A percentile compares a stretch with the other conserved stretches of the same genome.
Conservation (phyloP, 2,888 invertebrate genomes). For the Oxystoma pomonae region DNA sequence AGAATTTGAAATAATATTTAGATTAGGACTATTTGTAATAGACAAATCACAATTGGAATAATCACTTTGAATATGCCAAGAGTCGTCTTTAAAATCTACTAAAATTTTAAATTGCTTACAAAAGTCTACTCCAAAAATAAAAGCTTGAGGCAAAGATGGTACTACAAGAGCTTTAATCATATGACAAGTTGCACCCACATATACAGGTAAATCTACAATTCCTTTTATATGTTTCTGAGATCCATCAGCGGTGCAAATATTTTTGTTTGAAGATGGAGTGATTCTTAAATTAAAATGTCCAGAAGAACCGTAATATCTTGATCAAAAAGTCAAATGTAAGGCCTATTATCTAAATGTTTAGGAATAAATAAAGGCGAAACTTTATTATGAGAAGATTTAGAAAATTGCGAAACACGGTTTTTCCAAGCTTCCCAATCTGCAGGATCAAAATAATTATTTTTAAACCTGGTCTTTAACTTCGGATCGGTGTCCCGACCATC, state of each 20-base stretch:
- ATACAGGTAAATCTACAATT: background rate
- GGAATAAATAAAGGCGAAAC: background rate
- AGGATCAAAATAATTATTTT: too few species aligned
- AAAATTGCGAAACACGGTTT: too few species aligned
- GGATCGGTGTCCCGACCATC: background rate
- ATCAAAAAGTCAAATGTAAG: background rate
- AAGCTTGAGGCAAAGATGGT: background rate
- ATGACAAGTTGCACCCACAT: background rate
- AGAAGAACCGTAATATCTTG: background rate
- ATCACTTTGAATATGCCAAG: background rate
- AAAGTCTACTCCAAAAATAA: background rate
- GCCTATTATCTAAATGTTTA: background rate
- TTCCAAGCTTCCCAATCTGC: too few species aligned
- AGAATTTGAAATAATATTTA: background rate
- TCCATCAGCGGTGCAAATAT: background rate
- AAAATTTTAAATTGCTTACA: background rate
- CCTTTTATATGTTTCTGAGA: background rate
- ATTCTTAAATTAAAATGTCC: background rate
- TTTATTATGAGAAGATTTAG: background rate
- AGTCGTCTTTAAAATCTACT: background rate
- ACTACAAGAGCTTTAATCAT: background rate
- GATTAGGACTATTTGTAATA: background rate
- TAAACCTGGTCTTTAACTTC: background rate
- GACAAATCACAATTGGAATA: background rate
- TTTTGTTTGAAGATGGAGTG: background rate